Percentiles rank a stretch among this genome's conserved stretches.
These are phyloP conservation scores for Anarhynchus alexandrinus DNA, from an alignment of 2,113 vertebrate species.

Conservation along the genomic window DNA sequence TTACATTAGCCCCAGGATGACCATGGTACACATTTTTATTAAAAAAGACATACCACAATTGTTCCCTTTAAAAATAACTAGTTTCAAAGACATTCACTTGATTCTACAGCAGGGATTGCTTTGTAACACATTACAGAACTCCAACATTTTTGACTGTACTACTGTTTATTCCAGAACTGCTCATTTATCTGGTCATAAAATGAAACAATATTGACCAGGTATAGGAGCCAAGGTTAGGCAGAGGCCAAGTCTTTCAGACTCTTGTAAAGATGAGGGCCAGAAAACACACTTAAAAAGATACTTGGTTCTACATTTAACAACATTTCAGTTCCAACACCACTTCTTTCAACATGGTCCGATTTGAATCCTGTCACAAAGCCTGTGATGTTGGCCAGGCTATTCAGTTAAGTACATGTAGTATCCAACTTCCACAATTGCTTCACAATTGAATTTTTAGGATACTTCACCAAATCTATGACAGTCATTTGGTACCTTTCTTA, in stretches of 20 bases:
- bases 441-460: not conserved
- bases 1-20: not conserved
- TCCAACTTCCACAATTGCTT: not conserved
- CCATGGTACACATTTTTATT: not conserved
- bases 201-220: not conserved
- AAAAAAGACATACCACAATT: not conserved
- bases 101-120: not conserved
- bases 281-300: not conserved
- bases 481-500: not conserved
- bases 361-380: not conserved
- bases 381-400: not conserved
- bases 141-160: not conserved
- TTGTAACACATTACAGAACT: not conserved
- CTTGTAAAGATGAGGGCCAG: not conserved
- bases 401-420: not conserved
- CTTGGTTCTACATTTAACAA: not conserved
- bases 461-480: not conserved
- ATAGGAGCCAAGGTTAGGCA: not conserved
- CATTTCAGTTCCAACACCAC: not conserved
- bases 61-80: not conserved
- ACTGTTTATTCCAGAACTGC: not conserved
- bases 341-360: not conserved
- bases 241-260: not conserved
- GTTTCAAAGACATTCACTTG: not conserved
- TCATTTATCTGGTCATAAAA: not conserved